Evolutionary conservation across 2,888 invertebrate species (phyloP).

Genomic region (Globia sparganii): DNA sequence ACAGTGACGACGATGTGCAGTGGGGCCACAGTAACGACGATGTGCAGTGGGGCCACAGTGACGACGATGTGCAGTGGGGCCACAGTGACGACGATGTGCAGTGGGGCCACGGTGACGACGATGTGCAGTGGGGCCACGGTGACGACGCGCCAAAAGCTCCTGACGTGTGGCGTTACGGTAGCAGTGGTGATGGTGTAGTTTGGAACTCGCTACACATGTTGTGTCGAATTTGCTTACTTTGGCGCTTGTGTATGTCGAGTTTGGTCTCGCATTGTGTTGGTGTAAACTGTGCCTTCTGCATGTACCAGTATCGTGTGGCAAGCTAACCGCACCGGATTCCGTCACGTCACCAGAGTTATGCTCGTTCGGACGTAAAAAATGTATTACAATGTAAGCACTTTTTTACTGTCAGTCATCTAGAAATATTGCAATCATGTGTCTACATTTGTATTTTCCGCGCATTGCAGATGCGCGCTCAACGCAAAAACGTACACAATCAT

Average conservation of each 20-base stretch:
- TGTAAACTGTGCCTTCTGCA: constrained; percentile 30
- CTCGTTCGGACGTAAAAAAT: constrained; percentile 58
- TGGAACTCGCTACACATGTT: background rate
- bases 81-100: too few species aligned
- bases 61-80: too few species aligned
- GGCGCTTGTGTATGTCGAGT: background rate
- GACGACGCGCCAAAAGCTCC: too few species aligned
- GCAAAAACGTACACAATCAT: constrained; percentile 51
- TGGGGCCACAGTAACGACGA: too few species aligned
- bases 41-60: too few species aligned
- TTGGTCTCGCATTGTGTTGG: background rate
- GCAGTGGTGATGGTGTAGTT: background rate
- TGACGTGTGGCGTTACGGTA: too few species aligned
- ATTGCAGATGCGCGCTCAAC: constrained; percentile 48
- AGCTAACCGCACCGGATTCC: constrained; percentile 55
- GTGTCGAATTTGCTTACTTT: too few species aligned
- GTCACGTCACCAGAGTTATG: constrained; percentile 59
- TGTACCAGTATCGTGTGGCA: background rate
- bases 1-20: too few species aligned
- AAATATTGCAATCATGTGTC: constrained; percentile 57
- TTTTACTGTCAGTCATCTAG: constrained; percentile 53
- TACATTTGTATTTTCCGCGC: constrained; percentile 52
- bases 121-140: too few species aligned
- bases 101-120: too few species aligned
- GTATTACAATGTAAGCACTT: constrained; percentile 58